Evolutionary conservation across 2,113 vertebrate species (phyloP).

Genomic region (Cynoglossus semilaevis): DNA sequence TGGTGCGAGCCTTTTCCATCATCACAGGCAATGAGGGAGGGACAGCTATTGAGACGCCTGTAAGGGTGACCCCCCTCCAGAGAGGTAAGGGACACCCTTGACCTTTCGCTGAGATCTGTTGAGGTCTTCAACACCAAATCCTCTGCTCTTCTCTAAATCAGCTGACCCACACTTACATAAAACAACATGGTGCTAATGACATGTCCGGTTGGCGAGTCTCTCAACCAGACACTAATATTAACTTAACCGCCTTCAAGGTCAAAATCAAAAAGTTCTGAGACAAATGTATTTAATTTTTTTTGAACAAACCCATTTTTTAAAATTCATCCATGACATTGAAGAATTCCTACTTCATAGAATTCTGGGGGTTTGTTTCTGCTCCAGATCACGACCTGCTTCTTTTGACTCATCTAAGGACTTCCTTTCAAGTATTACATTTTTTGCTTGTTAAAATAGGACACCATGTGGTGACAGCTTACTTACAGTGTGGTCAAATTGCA

Average conservation of each 20-base stretch:
- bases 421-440: too few relatives aligned
- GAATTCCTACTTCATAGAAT: too few relatives aligned
- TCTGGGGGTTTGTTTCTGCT: too few relatives aligned
- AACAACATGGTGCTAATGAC: conserved; percentile 17
- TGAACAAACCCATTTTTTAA: too few relatives aligned
- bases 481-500: too few relatives aligned
- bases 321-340: too few relatives aligned
- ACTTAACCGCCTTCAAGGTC: background rate
- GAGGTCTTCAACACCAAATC: conserved; percentile 23
- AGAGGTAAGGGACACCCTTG: conserved; percentile 35
- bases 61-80: conserved; percentile 10
- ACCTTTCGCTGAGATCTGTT: conserved; percentile 32
- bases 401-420: too few relatives aligned
- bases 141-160: conserved; percentile 25
- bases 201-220: conserved; percentile 14
- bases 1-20: conserved; percentile 24
- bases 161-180: conserved; percentile 41
- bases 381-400: too few relatives aligned
- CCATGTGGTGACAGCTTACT: too few relatives aligned
- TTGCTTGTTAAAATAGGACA: too few relatives aligned
- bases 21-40: conserved; percentile 15
- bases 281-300: too few relatives aligned
- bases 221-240: conserved; percentile 21
- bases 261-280: too few relatives aligned
- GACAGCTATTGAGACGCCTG: conserved; percentile 33